Evolutionary conservation across 2,113 vertebrate genomes (phyloP), one percentile per base, ranked within the genome.

Genomic region (Hiodon tergisus): DNA sequence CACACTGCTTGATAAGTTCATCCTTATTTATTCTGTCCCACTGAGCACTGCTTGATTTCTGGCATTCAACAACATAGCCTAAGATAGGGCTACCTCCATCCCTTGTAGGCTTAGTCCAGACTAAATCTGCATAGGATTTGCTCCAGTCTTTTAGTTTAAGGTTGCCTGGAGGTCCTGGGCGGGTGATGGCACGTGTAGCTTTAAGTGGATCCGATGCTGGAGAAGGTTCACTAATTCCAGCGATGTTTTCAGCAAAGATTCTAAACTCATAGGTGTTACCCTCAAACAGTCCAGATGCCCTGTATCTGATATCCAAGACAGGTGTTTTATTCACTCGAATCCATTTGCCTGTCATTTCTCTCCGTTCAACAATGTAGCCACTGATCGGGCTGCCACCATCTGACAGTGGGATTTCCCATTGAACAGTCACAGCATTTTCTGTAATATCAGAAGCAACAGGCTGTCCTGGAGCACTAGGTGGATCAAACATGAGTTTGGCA

Each of bases 301-400:
- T 93, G 88, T 94, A 96, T 84, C 91, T 95, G 80, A 98, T 86
- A 85, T 99, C 97, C 74, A 94, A 85, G 9, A 98, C 90, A 8
- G 96, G 95, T 65, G 95, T 89, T 90, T 98, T 99, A 82, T 98
- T 98, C 77, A 98, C 96, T 67, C 96, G 91, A 78, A 99, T 92
- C 97, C 97, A 99, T 86, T 99, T 99, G 76, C 97, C 97, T 70
- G 94, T 95, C 86, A 95, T 85, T 91, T 99, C 97, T 77, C 96
- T 92, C 74, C 97, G 96, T 80, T 99, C 97, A 78, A 99, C 82
- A 71, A 98, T 94, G 79, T 99, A 98, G 71, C 97, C 97, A 79
- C 87, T 99, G 84, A 99, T 93, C 77, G 97, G 96, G 83, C 93
- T 98, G 76, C 97, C 97, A 70, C 97, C 97, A 82, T 99, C 96